A percentile compares a stretch with the other conserved stretches of the same genome.
Evolutionary conservation across 2,888 invertebrate species (phyloP).

Genomic region (Peribatodes rhomboidaria): DNA sequence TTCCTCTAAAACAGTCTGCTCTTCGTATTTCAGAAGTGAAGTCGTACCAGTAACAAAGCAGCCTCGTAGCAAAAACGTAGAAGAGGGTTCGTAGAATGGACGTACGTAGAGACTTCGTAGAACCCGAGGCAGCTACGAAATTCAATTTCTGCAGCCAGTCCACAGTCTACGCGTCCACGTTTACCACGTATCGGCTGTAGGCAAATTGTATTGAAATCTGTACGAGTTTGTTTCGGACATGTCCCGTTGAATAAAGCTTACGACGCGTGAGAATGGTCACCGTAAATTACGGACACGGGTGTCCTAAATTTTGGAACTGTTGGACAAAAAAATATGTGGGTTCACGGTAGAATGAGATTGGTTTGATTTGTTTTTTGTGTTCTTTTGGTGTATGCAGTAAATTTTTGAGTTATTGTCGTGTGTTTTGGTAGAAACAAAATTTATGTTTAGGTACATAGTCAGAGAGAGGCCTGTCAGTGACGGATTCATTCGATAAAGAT

Average conservation of each 20-base stretch:
- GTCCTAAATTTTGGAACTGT: slow-evolving; percentile 24
- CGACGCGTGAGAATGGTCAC: slow-evolving; percentile 42
- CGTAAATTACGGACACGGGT: slow-evolving; percentile 34
- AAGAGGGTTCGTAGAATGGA: neutral
- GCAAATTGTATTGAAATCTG: slow-evolving; percentile 65
- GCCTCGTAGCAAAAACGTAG: neutral
- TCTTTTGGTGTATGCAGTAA: neutral
- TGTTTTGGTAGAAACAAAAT: neutral
- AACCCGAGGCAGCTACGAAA: neutral
- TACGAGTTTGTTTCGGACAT: slow-evolving; percentile 53
- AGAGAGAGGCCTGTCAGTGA: too few relatives aligned
- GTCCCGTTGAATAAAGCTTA: slow-evolving; percentile 53
- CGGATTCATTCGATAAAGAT: too few relatives aligned
- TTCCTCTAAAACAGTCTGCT: too few relatives aligned
- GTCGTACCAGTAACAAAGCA: too few relatives aligned
- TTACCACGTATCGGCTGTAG: slow-evolving; percentile 49
- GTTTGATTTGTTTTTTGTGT: slow-evolving; percentile 10
- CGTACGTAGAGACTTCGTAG: neutral
- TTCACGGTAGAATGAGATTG: slow-evolving; percentile 1
- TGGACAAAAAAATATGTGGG: slow-evolving; percentile 14
- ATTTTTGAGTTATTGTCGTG: neutral
- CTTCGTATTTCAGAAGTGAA: too few relatives aligned
- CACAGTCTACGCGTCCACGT: slow-evolving; percentile 27
- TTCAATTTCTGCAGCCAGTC: slow-evolving; percentile 21
- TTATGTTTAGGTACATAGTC: too few relatives aligned